Evolutionary conservation across 2,888 invertebrate genomes (phyloP), one percentile per base, ranked within the genome.

Genomic region (Synanthedon myopaeformis): DNA sequence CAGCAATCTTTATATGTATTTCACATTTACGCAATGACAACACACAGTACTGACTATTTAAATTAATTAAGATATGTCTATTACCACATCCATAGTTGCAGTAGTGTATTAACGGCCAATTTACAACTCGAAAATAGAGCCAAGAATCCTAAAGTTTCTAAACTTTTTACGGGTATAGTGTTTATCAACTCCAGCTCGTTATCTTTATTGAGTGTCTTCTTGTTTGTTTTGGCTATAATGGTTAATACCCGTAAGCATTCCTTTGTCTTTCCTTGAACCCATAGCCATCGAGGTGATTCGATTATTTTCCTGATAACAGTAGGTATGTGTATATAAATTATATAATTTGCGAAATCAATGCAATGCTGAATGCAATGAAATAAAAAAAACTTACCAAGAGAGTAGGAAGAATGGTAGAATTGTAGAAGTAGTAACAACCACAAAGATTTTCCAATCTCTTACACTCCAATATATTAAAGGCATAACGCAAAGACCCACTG

Each of bases 251-350:
- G 72, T 50, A 89, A 62, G 58, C 90, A 89, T 57, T 79, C 73
- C 61, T 77, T 72, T 49, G 80, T 76, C 58, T 85, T 85, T 48
- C 86, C 88, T 64, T 85, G 83, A 58, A 88, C 82, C 71, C 89
- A 89, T 60, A 91, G 79, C 91, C 91, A 91, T 57, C 91, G 82
- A 3, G 91, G 91, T 50, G 91, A 91, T 79, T 91, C 91, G 57
- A 91, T 89, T 66, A 91, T 79, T 63, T 82, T 87, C 73, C 91
- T 91, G 63, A 41, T 23, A 23, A n/a, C 1, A 23, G 5, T 35
- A 48, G 11, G 11, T 49, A 8, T 17, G 14, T 49, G 13, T 19
- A n/a, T n/a, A n/a, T n/a, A 49, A 49, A 14, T 35, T 35, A 35
- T 35, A 35, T 6, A 35, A 6, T 28, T 28, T 19, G 19, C 19